Evolutionary conservation across 2,888 invertebrate species (phyloP).

Genomic region (Caenorhabditis angaria): DNA sequence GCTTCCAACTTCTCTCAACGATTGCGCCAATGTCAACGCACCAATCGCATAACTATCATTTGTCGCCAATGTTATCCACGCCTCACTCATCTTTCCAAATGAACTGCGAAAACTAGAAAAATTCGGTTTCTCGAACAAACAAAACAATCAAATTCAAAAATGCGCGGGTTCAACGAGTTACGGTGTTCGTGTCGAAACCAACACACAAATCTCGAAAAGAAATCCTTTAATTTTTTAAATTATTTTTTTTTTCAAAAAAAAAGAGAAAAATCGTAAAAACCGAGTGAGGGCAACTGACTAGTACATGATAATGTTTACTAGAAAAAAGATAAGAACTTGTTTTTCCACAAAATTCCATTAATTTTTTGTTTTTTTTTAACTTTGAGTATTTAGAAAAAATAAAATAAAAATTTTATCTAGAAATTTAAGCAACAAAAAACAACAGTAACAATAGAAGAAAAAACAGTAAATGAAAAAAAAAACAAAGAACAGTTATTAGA

Average conservation of each 20-base stretch:
- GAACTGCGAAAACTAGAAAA: no score
- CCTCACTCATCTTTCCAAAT: slow-evolving; percentile 74
- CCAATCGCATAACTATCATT: slow-evolving; percentile 95
- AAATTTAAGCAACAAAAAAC: slow-evolving; percentile 4
- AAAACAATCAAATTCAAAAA: not conserved
- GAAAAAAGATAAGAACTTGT: slow-evolving; percentile 3
- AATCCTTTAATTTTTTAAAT: not conserved
- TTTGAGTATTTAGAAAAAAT: not conserved
- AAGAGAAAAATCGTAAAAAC: not conserved
- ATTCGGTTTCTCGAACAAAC: not conserved
- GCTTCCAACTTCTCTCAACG: slow-evolving; percentile 85
- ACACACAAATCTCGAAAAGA: not conserved
- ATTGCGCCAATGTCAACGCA: slow-evolving; percentile 91
- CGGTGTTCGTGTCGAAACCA: not conserved
- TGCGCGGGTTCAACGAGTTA: not conserved
- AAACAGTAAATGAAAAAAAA: not conserved
- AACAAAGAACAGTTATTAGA: not conserved
- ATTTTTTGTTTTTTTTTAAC: not conserved
- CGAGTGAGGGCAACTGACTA: not conserved
- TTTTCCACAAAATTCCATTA: not conserved
- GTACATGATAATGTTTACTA: slow-evolving; percentile 2
- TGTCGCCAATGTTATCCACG: slow-evolving; percentile 98
- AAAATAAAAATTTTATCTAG: not conserved
- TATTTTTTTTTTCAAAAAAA: not conserved
- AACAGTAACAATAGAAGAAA: not conserved